Evolutionary conservation across 2,113 vertebrate species (phyloP).

Genomic region (Corydoras maculifer): DNA sequence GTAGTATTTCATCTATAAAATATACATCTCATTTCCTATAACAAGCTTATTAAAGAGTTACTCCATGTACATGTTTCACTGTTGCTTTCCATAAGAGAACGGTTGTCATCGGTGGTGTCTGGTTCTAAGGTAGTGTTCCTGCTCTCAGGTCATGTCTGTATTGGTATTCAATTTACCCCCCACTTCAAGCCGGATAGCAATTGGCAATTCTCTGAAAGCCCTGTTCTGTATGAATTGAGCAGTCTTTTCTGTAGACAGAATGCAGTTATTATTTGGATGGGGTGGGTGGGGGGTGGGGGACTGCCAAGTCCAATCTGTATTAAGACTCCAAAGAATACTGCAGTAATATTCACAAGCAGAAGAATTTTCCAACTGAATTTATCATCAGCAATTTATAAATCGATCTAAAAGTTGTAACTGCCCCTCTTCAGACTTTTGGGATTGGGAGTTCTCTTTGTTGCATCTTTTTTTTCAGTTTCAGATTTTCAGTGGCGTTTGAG

Average conservation of each 20-base stretch:
- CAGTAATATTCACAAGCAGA: neutral
- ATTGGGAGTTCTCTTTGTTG: too few species aligned
- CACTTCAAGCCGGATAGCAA: neutral
- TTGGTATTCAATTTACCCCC: neutral
- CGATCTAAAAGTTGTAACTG: too few species aligned
- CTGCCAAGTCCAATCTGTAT: neutral
- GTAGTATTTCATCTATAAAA: neutral
- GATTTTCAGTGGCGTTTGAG: too few species aligned
- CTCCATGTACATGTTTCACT: neutral
- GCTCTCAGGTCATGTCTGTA: slow-evolving; percentile 5
- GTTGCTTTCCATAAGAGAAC: neutral
- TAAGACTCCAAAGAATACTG: neutral
- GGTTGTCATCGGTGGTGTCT: neutral
- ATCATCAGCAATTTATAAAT: too few species aligned
- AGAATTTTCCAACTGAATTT: too few species aligned
- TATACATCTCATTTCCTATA: neutral
- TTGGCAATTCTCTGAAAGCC: neutral
- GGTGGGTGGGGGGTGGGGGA: too few species aligned
- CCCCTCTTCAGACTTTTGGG: too few species aligned
- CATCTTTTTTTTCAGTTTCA: too few species aligned
- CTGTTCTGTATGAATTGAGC: slow-evolving; percentile 1
- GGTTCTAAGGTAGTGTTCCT: neutral
- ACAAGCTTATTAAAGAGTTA: slow-evolving; percentile 1
- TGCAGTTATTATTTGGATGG: neutral
- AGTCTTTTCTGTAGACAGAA: too few species aligned